These are phyloP conservation scores for Equus przewalskii DNA, from an alignment of 2,113 vertebrate genomes.

Conservation along the genomic window DNA sequence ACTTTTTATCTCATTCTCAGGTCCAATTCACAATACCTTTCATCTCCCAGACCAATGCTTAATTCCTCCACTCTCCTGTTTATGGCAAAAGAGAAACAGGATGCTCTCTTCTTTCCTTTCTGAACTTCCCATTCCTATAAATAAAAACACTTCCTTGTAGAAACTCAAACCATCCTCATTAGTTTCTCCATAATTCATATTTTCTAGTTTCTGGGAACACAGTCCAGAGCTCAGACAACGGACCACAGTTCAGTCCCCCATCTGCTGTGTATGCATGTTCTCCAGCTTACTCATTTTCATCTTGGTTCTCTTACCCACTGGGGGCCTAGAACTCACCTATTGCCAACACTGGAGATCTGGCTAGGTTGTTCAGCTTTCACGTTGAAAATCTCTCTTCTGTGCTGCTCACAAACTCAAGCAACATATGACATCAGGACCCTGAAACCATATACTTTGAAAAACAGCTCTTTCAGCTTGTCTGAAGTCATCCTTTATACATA, in stretches of 20 bases:
- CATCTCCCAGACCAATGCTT: neutral
- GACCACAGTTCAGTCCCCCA: neutral
- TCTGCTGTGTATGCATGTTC: neutral
- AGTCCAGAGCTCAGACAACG: neutral
- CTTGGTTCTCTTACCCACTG: neutral
- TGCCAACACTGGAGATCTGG: neutral
- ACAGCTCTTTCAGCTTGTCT: neutral
- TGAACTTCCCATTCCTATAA: neutral
- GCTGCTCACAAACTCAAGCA: neutral
- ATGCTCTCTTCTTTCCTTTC: neutral
- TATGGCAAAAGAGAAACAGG: neutral
- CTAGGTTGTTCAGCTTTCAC: neutral
- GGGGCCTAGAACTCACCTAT: accelerated
- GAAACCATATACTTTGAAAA: neutral
- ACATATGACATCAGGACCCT: neutral
- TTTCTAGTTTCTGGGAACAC: neutral
- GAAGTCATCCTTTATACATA: neutral
- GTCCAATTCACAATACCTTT: neutral
- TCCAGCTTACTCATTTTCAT: neutral
- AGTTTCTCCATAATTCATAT: neutral
- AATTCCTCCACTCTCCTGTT: neutral
- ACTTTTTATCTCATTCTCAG: neutral
- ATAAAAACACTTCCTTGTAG: neutral
- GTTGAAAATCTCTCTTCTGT: neutral
- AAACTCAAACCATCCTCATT: neutral